Percentiles rank a stretch among this genome's conserved stretches.
phyloP scores from a whole-genome alignment of 2,888 invertebrate species.

The Taphrorychus bicolor region DNA sequence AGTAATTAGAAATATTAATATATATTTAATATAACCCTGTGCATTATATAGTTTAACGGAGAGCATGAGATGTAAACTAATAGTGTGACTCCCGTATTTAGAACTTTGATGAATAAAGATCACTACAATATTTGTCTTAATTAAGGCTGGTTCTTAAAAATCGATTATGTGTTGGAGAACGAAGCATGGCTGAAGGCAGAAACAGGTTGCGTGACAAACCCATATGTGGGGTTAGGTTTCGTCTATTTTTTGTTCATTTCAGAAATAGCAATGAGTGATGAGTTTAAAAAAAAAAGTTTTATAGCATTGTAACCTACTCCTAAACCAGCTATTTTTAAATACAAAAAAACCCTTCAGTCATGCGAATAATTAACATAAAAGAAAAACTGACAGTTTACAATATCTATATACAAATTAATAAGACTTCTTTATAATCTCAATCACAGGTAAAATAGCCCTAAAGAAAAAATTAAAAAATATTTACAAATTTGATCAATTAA shows the following conservation, averaged over 20 bases:
- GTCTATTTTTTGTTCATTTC: too few relatives aligned
- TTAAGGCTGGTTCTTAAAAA: conserved; percentile 36
- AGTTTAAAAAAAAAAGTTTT: not conserved
- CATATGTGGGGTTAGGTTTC: too few relatives aligned
- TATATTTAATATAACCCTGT: conserved; percentile 53
- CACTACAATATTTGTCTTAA: conserved; percentile 42
- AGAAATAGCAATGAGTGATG: not conserved
- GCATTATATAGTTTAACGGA: conserved; percentile 49
- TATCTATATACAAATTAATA: conserved; percentile 48
- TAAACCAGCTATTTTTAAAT: too few relatives aligned
- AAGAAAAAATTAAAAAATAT: conserved; percentile 40
- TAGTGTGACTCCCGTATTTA: conserved; percentile 32
- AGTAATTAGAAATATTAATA: conserved; percentile 45
- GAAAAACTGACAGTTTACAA: conserved; percentile 40
- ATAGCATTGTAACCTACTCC: too few relatives aligned
- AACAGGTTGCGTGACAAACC: too few relatives aligned
- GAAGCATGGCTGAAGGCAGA: not conserved
- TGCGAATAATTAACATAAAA: not conserved
- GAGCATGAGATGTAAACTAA: conserved; percentile 40
- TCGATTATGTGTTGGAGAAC: not conserved
- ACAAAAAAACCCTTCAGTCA: not conserved
- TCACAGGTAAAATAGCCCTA: conserved; percentile 49
- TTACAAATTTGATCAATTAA: conserved; percentile 4
- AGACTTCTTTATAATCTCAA: conserved; percentile 40
- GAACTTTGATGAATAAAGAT: conserved; percentile 26